These are phyloP conservation scores for Nesidiocoris tenuis DNA, from an alignment of 2,888 invertebrate genomes.

Conservation along the genomic window DNA sequence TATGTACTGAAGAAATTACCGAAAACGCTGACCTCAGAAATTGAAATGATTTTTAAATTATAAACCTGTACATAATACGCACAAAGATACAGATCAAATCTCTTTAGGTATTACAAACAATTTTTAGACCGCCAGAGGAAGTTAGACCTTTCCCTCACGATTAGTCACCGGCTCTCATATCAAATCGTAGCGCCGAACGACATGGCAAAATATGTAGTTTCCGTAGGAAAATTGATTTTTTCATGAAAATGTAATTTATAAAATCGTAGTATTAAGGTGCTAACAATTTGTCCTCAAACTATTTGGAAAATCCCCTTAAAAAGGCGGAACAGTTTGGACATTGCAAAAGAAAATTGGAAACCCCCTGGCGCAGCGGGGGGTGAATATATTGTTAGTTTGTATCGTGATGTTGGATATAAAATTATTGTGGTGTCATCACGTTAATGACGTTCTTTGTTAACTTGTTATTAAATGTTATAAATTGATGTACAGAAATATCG, in stretches of 20 bases:
- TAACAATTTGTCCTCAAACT: not conserved
- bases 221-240: not conserved
- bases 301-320: not conserved
- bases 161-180: constrained; percentile 24
- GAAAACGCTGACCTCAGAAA: constrained; percentile 12
- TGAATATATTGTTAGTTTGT: not conserved
- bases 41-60: not conserved
- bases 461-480: not conserved
- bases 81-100: constrained; percentile 5
- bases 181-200: not conserved
- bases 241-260: not conserved
- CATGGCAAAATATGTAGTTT: not conserved
- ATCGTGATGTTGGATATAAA: not conserved
- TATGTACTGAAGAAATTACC: not conserved
- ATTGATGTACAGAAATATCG: not conserved
- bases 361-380: not conserved
- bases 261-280: not conserved
- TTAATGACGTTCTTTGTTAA: not conserved
- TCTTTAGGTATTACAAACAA: not conserved
- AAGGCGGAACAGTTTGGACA: not conserved
- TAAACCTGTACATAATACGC: constrained; percentile 16
- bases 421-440: not conserved
- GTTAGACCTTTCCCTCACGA: not conserved
- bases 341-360: not conserved
- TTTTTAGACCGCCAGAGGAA: not conserved